phyloP scores from a whole-genome alignment of 35 echinoderm and acorn worm species.

The Anneissia japonica region DNA sequence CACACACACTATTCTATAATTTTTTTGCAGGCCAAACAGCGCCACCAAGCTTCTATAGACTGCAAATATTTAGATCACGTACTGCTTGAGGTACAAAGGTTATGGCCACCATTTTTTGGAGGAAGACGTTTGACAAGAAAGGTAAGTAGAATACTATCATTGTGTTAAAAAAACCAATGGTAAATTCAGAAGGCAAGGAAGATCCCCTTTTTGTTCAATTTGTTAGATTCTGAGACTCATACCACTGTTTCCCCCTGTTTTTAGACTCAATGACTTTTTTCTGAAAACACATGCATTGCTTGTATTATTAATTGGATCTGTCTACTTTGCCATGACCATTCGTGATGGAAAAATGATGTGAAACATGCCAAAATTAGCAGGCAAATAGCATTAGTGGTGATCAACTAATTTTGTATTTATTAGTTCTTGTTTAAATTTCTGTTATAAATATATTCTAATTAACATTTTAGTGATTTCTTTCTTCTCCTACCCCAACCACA shows the following conservation, averaged over 20 bases:
- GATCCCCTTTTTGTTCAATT: too few species aligned
- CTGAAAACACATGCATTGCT: too few species aligned
- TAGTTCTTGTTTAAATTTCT: background rate
- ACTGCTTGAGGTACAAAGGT: constrained; percentile 69
- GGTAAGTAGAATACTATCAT: constrained; percentile 19
- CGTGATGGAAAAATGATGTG: background rate
- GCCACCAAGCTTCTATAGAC: constrained; percentile 41
- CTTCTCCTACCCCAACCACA: background rate
- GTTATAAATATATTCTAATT: background rate
- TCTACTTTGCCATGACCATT: too few species aligned
- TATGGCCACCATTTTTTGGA: constrained; percentile 85
- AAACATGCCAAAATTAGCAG: background rate
- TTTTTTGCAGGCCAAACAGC: constrained; percentile 38
- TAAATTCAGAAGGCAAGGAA: too few species aligned
- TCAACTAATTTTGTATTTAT: background rate
- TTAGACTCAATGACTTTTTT: too few species aligned
- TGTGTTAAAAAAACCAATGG: too few species aligned
- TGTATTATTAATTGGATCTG: too few species aligned
- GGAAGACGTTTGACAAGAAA: constrained; percentile 60
- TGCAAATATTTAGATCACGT: constrained; percentile 52
- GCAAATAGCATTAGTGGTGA: background rate
- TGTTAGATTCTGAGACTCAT: too few species aligned
- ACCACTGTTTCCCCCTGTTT: too few species aligned
- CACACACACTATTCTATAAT: too few species aligned
- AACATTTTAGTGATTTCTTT: background rate